These are phyloP conservation scores for Neoitamus cyanurus DNA, from an alignment of 2,888 invertebrate genomes.

Conservation along the genomic window DNA sequence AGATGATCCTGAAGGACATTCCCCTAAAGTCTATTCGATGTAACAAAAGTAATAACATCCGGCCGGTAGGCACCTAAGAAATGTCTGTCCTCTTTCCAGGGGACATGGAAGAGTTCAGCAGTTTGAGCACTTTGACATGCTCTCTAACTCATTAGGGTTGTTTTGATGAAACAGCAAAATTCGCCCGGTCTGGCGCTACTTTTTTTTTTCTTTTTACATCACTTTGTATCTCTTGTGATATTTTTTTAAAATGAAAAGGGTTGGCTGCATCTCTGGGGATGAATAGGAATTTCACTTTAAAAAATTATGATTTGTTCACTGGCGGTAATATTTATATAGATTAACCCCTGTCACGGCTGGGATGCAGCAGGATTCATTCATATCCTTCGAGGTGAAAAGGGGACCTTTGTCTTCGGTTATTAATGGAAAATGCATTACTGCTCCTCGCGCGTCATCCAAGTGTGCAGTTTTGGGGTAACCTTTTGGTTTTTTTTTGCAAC, in stretches of 20 bases:
- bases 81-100: background rate
- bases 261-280: constrained; percentile 35
- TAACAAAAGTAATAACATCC: constrained; percentile 31
- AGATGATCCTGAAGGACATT: constrained; percentile 17
- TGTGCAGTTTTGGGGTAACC: constrained; percentile 44
- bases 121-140: constrained; percentile 36
- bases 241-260: constrained; percentile 37
- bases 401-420: constrained; percentile 48
- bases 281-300: constrained; percentile 43
- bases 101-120: constrained; percentile 31
- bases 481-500: constrained; percentile 13
- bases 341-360: constrained; percentile 51
- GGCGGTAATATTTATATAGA: constrained; percentile 51
- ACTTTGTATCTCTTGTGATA: background rate
- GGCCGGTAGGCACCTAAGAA: background rate
- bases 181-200: background rate
- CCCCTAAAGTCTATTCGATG: background rate
- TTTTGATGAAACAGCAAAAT: constrained; percentile 42
- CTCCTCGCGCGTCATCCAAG: constrained; percentile 10
- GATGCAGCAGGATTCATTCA: constrained; percentile 8
- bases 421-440: constrained; percentile 52
- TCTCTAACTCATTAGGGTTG: constrained; percentile 37
- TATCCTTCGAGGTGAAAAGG: constrained; percentile 8
- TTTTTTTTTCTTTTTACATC: background rate
- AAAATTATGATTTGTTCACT: constrained; percentile 51